These are phyloP conservation scores for Hirtodrosophila duncani DNA, from an alignment of 2,888 invertebrate genomes.

Conservation along the genomic window DNA sequence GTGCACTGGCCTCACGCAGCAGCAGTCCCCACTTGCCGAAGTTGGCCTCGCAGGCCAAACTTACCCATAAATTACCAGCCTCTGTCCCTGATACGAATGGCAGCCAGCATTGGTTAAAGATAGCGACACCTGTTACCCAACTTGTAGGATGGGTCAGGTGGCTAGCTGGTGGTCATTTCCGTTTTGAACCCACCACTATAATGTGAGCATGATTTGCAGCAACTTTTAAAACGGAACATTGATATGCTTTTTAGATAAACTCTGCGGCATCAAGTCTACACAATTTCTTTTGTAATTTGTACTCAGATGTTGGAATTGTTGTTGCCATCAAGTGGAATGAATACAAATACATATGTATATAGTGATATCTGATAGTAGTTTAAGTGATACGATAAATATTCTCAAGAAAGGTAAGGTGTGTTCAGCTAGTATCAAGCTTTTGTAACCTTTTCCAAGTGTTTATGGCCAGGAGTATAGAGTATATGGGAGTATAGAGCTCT, in stretches of 20 bases:
- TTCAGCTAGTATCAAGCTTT: too few relatives aligned
- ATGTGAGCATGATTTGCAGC: constrained; percentile 50
- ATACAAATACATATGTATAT: too few relatives aligned
- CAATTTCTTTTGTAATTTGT: too few relatives aligned
- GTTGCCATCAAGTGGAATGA: too few relatives aligned
- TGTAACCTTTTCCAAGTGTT: too few relatives aligned
- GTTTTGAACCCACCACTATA: constrained; percentile 21
- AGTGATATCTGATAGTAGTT: too few relatives aligned
- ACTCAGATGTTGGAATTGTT: too few relatives aligned
- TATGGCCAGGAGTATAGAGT: too few relatives aligned
- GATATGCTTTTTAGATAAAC: constrained; percentile 65
- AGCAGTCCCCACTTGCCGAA: constrained; percentile 16
- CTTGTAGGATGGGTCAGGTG: constrained; percentile 14
- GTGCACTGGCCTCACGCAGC: constrained; percentile 18
- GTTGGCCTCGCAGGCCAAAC: constrained; percentile 3
- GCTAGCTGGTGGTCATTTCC: constrained; percentile 35
- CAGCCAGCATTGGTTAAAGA: constrained; percentile 9
- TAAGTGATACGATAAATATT: too few relatives aligned
- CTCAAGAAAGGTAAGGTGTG: too few relatives aligned
- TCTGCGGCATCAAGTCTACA: too few relatives aligned
- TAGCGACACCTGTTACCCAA: constrained; percentile 53
- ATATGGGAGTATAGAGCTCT: too few relatives aligned
- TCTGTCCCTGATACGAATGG: constrained; percentile 9
- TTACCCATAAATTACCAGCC: constrained; percentile 48
- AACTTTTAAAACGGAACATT: constrained; percentile 37